These are phyloP conservation scores for mouse (Mus musculus) DNA, from an alignment of 2,113 vertebrate species.

Conservation along the genomic window GRCm39 chr11:73047001-73047500, in stretches of 20 bases:
- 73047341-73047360: constrained; percentile 11
- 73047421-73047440: not conserved
- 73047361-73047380: not conserved
- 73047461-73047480: not conserved
- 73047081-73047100: not conserved
- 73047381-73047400: not conserved
- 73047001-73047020: not conserved
- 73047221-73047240: not conserved
- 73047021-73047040: not conserved
- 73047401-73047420: not conserved
- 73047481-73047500: not conserved
- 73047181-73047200: not conserved
- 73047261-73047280: not conserved
- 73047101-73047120: not conserved
- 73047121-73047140: not conserved
- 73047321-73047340: not conserved
- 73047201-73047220: not conserved
- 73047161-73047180: constrained; percentile 6
- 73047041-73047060: not conserved
- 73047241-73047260: not conserved
- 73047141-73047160: not conserved
- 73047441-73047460: constrained; percentile 16
- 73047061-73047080: not conserved
- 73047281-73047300: not conserved
- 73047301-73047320: not conserved